phyloP scores from a whole-genome alignment of 2,113 vertebrate genomes.

The Columba janthina region DNA sequence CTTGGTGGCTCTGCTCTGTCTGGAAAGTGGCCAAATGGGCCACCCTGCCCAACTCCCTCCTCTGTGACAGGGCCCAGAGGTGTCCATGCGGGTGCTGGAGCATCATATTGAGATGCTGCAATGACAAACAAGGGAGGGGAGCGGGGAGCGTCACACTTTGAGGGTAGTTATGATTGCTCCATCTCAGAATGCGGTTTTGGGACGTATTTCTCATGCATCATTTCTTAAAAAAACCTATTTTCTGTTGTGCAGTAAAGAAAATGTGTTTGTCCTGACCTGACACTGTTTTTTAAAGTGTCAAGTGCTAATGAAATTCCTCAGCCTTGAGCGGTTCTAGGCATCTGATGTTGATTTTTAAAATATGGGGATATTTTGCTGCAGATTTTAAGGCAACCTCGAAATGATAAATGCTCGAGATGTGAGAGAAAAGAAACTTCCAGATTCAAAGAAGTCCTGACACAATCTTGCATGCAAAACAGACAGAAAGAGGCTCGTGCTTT shows the following conservation, averaged over 20 bases:
- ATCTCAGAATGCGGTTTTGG: neutral
- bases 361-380: neutral
- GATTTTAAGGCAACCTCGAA: slow-evolving; percentile 22
- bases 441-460: neutral
- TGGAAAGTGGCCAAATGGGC: neutral
- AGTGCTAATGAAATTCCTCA: slow-evolving; percentile 68
- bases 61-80: accelerated
- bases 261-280: slow-evolving; percentile 42
- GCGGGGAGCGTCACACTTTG: accelerated
- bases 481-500: neutral
- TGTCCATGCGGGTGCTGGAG: neutral
- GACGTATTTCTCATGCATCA: neutral
- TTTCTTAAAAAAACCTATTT: neutral
- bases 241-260: slow-evolving; percentile 9
- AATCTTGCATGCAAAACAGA: neutral
- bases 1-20: neutral
- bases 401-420: neutral
- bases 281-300: slow-evolving; percentile 54
- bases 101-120: accelerated
- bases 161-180: accelerated
- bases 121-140: neutral
- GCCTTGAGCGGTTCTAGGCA: slow-evolving; percentile 49
- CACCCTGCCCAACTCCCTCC: neutral
- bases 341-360: neutral
- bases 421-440: slow-evolving; percentile 38